Evolutionary conservation across 1,140 invertebrate species (phyloP).

Genomic region (Adoxophyes honmai): DNA sequence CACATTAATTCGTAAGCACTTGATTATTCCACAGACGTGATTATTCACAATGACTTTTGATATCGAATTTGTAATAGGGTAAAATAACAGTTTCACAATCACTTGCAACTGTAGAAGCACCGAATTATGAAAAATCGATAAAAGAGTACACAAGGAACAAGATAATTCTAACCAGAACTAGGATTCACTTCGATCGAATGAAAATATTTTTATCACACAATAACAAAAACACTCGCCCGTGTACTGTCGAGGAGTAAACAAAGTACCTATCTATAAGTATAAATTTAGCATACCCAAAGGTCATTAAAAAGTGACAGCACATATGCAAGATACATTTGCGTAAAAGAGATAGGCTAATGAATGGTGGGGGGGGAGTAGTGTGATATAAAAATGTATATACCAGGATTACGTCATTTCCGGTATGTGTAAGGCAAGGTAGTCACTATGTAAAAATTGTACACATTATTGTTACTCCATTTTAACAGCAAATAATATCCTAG

Average conservation of each 20-base stretch:
- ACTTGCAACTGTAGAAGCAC: constrained; percentile 4
- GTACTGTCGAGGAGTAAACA: constrained; percentile 70
- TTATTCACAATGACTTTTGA: constrained; percentile 70
- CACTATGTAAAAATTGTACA: background rate
- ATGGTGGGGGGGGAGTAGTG: background rate
- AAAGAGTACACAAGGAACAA: background rate
- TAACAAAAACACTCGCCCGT: constrained; percentile 73
- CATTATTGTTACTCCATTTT: too few species aligned
- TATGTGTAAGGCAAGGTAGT: background rate
- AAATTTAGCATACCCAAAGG: constrained; percentile 73
- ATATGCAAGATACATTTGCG: constrained; percentile 25
- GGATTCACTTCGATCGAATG: constrained; percentile 20
- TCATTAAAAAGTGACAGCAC: constrained; percentile 50
- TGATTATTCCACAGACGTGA: constrained; percentile 45
- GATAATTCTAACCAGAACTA: background rate
- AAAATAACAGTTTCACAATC: constrained; percentile 23
- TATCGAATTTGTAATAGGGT: constrained; percentile 44
- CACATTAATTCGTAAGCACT: constrained; percentile 50
- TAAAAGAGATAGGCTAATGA: constrained; percentile 36
- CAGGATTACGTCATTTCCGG: constrained; percentile 5
- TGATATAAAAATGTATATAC: background rate
- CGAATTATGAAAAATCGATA: background rate
- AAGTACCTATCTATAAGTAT: constrained; percentile 51
- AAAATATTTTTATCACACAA: constrained; percentile 56
- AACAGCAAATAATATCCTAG: too few species aligned